These are phyloP conservation scores for Drosophila hamatofila DNA, from an alignment of 2,888 invertebrate species.

Conservation along the genomic window DNA sequence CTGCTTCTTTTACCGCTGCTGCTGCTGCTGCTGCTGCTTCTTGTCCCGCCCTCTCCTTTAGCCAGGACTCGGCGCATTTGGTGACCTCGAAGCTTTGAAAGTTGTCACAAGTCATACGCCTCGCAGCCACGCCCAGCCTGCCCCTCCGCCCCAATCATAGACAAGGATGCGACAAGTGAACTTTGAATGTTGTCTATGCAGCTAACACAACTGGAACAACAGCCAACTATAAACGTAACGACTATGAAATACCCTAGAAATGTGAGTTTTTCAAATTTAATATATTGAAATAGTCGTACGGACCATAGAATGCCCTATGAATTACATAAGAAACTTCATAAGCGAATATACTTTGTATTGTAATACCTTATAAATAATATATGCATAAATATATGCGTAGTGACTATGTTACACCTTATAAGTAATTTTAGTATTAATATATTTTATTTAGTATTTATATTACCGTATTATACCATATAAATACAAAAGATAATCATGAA, in stretches of 20 bases:
- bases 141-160: conserved; percentile 2
- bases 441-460: too few species aligned
- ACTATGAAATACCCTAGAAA: conserved; percentile 19
- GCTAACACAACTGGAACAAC: conserved; percentile 41
- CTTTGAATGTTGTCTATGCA: conserved; percentile 63
- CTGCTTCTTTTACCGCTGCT: conserved; percentile 39
- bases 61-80: conserved; percentile 58
- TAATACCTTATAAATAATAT: neutral
- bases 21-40: neutral
- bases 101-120: conserved; percentile 60
- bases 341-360: neutral
- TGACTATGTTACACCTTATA: neutral
- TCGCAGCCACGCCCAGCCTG: conserved; percentile 2
- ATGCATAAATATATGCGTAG: neutral
- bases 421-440: neutral
- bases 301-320: conserved; percentile 28
- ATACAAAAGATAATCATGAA: neutral
- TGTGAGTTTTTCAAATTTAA: fast-evolving
- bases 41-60: neutral
- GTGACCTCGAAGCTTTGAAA: conserved; percentile 72
- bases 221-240: neutral
- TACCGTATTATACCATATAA: neutral
- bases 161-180: conserved; percentile 56
- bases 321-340: neutral
- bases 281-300: neutral